Base-by-base conservation (phyloP, 1,140 invertebrate species). In the Diachasma alloeum region DNA sequence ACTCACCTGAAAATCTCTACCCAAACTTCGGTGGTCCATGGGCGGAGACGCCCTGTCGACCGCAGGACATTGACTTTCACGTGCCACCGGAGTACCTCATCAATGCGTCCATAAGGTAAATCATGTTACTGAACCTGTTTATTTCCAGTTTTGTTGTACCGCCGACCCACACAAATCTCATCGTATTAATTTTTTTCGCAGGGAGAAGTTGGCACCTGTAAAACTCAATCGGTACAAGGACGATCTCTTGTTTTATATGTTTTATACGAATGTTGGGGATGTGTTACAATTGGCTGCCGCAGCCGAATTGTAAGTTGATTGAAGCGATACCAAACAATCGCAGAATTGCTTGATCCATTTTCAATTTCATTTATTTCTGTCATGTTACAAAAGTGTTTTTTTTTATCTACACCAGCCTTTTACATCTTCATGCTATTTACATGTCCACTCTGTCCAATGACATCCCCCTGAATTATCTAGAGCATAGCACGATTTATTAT, bases 71-170 rank as follows among this genome's bases (percentile, higher is more conserved):
- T 89, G 98, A 99, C 91, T 99, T 96, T 90, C 97, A 98, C 88
- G 98, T 99, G 87, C 98, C 98, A 83, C 95, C 97, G 77, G 98
- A 99, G 91, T 99, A 99, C 91, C 92, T 99, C 87, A 99, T 99
- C 84, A 99, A 99, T 87, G 92, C 94, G 82, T 92, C 94, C 80
- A 96, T 97, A 89, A 94, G 92, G 93, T 93, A 86, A 66, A 36
- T 68, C 42, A 19, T 70, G 80, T 74, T 72, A 24, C 31, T 8
- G 63, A 68, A 75, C 36, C 42, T 39, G 31, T 72, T 56, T 69
- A 75, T 67, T 63, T 37, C 24, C 26, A 71, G 5, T 37, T 36
- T 71, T 42, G 26, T 70, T 67, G 31, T 56, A 22, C n/a, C 13
- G 9, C 24, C 72, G 56, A 44, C 63, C 46, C 72, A 44, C 36